These are phyloP conservation scores for Euproctis similis DNA, from an alignment of 2,888 invertebrate genomes.

Conservation along the genomic window DNA sequence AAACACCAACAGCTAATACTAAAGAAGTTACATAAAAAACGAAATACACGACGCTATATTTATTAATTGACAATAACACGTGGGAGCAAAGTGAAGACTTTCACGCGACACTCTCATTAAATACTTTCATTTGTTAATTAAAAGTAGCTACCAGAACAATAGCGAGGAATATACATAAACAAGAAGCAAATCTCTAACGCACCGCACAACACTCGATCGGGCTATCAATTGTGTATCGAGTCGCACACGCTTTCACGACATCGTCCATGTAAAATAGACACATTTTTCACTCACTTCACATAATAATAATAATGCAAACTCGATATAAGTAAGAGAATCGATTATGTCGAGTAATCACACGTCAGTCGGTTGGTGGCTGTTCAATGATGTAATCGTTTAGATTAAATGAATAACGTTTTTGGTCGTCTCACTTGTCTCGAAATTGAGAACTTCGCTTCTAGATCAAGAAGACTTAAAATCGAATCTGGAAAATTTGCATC, in stretches of 20 bases:
- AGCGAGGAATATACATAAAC: no score
- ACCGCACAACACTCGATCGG: slow-evolving; percentile 49
- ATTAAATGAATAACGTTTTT: no score
- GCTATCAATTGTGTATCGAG: slow-evolving; percentile 66
- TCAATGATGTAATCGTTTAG: no score
- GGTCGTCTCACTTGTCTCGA: no score
- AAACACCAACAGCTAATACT: no score
- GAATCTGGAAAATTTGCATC: no score
- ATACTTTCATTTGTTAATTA: slow-evolving; percentile 74
- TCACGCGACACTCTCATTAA: slow-evolving; percentile 62
- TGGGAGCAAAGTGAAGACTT: slow-evolving; percentile 50
- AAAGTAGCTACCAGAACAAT: slow-evolving; percentile 65
- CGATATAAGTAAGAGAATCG: no score
- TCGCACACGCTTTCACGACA: slow-evolving; percentile 70
- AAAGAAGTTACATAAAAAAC: slow-evolving; percentile 40
- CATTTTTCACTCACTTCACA: slow-evolving; percentile 38
- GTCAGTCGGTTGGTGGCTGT: no score
- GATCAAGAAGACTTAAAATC: no score
- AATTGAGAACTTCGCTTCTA: no score
- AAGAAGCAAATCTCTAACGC: slow-evolving; percentile 61
- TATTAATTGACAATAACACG: slow-evolving; percentile 39
- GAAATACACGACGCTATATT: no score
- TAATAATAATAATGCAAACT: slow-evolving; percentile 23
- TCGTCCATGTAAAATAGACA: slow-evolving; percentile 42
- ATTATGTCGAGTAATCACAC: slow-evolving; percentile 17